Evolutionary conservation across 2,797 vertebrate species (phyloP).

Genomic region (Hylomyscus alleni): DNA sequence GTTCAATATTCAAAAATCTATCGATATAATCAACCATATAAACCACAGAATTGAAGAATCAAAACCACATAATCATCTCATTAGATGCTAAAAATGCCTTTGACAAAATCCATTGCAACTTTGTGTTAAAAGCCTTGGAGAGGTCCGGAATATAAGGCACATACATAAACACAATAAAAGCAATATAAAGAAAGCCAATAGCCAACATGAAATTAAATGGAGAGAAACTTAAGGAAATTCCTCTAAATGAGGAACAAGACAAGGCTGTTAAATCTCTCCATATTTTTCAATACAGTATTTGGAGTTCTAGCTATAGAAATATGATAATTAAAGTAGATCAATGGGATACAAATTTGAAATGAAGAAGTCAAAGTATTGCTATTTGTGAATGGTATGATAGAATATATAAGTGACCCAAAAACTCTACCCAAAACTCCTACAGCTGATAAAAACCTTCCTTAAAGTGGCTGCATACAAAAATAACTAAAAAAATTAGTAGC

Average conservation of each 20-base stretch:
- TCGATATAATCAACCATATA: background rate
- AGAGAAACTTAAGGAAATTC: background rate
- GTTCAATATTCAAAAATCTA: background rate
- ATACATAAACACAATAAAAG: background rate
- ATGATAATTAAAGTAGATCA: background rate
- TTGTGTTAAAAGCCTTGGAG: background rate
- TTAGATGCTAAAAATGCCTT: background rate
- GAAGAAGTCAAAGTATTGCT: background rate
- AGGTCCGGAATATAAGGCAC: background rate
- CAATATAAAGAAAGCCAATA: background rate
- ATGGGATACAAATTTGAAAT: background rate
- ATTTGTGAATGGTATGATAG: background rate
- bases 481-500: background rate
- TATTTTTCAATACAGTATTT: background rate
- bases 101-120: background rate
- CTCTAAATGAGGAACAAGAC: background rate
- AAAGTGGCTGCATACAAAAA: background rate
- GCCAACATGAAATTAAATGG: background rate
- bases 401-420: background rate
- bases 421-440: background rate
- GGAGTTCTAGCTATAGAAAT: background rate
- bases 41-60: background rate
- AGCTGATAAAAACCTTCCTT: background rate
- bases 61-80: background rate
- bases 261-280: background rate